Evolutionary conservation across 2,797 vertebrate genomes (phyloP), one percentile per base, ranked within the genome.

Genomic region (Florisuga fusca): DNA sequence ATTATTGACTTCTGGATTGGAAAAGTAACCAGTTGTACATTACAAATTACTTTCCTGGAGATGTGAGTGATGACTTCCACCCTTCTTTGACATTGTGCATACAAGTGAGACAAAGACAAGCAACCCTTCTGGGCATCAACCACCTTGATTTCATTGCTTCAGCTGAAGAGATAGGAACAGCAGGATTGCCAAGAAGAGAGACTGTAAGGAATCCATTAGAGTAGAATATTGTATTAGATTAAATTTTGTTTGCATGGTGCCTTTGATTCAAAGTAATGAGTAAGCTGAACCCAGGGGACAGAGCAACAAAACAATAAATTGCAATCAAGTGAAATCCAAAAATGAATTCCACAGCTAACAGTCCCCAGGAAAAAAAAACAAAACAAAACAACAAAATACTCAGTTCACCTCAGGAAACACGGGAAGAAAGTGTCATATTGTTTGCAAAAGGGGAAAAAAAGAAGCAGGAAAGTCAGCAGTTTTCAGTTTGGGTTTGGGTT

Each of bases 221-320:
- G 57, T 12, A 77, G 66, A 85, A 84, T 92, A 97, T 94, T 91
- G 50, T 7, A 94, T 95, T 96, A 91, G 26, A 87, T 94, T 92
- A 95, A 54, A 67, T 95, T 95, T 93, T 96, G 92, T 94, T 97
- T 97, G 77, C 61, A 89, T 96, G 93, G 92, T 95, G 92, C 92
- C 93, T 94, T 95, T 84, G 63, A 94, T 84, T 91, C 92, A 87
- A 94, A 96, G 62, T 85, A 97, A 96, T 80, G 67, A 92, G 68
- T 46, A 94, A 93, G 79, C 91, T 90, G 94, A 94, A 96, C 79
- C 78, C 79, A 78, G 55, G 69, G 84, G 84, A 96, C 50, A 63
- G 61, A 92, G 79, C 43, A 93, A 86, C 59, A 66, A 78, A 96
- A 79, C 63, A 93, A 93, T 92, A 94, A 82, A 94, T 73, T 75